These are phyloP conservation scores for Zeus faber DNA, from an alignment of 2,113 vertebrate genomes.

Conservation along the genomic window DNA sequence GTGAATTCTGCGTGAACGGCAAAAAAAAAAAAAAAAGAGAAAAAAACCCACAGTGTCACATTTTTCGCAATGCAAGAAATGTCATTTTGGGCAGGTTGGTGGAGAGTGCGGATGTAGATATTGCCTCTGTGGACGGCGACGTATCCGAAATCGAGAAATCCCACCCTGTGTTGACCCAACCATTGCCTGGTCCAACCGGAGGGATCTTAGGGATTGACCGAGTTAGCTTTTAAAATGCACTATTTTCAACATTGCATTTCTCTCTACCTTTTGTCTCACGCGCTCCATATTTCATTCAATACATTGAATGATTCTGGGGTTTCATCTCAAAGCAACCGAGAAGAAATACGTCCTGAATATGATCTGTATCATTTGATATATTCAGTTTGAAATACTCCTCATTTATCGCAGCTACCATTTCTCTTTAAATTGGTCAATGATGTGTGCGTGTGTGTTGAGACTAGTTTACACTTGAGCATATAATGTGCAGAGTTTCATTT, in stretches of 20 bases:
- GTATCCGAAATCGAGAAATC: conserved; percentile 35
- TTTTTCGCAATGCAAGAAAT: conserved; percentile 29
- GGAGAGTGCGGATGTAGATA: conserved; percentile 43
- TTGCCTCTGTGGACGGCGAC: conserved; percentile 35
- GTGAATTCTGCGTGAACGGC: neutral
- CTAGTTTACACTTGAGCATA: conserved; percentile 52
- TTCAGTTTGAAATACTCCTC: too few species aligned
- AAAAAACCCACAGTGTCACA: conserved; percentile 49
- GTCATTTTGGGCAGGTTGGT: too few species aligned
- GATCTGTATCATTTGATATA: conserved; percentile 24
- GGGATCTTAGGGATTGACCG: too few species aligned
- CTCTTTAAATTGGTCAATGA: neutral
- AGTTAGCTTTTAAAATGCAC: conserved; percentile 14
- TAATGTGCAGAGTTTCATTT: conserved; percentile 27
- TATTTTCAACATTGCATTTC: neutral
- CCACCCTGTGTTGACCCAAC: conserved; percentile 46
- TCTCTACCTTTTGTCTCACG: too few species aligned
- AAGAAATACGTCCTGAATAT: conserved; percentile 53
- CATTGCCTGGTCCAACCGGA: conserved; percentile 25
- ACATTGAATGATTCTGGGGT: too few species aligned
- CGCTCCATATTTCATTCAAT: conserved; percentile 6
- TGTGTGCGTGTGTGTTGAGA: conserved; percentile 36
- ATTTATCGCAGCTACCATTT: too few species aligned
- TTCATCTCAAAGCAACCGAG: conserved; percentile 18
- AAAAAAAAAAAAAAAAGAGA: neutral